Percentiles rank a stretch among this genome's conserved stretches.
Conservation (phyloP, 2,797 vertebrate genomes). For the Epinephelus malabaricus region DNA sequence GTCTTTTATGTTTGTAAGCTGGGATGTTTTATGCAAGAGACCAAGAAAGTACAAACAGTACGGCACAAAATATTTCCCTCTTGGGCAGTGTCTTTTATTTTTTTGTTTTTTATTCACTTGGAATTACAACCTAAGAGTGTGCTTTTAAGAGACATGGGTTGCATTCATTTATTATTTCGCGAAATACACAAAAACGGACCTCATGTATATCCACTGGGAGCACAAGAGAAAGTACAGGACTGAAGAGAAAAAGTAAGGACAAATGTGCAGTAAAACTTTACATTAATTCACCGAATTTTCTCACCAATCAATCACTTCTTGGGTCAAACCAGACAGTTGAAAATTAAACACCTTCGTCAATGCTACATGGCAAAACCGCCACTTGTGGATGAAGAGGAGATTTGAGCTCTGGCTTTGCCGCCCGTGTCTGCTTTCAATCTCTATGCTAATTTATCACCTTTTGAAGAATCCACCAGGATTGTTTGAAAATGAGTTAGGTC, state of each 20-base stretch:
- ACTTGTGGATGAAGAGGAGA: constrained; percentile 30
- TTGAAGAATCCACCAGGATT: constrained; percentile 44
- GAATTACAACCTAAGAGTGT: not conserved
- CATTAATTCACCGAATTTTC: constrained; percentile 5
- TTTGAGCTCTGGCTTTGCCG: constrained; percentile 1
- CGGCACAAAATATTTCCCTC: not conserved
- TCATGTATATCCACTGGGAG: not conserved
- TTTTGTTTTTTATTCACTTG: not conserved
- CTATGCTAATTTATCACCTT: constrained; percentile 64
- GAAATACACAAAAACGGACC: not conserved
- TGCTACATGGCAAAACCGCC: constrained; percentile 12
- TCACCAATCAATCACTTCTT: constrained; percentile 24
- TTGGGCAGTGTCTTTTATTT: not conserved
- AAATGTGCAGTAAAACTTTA: constrained; percentile 3
- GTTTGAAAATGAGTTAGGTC: constrained; percentile 45
- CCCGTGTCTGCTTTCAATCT: constrained; percentile 57
- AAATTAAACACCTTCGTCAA: constrained; percentile 68
- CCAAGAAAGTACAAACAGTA: not conserved
- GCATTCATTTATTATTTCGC: not conserved
- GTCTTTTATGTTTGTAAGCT: not conserved
- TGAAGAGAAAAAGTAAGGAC: not conserved
- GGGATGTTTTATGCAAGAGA: not conserved
- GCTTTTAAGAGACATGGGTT: not conserved
- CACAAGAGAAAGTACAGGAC: not conserved
- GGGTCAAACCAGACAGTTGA: constrained; percentile 29